Percentiles rank a stretch among this genome's conserved stretches.
Conservation (phyloP, 2,888 invertebrate genomes). For the Papilio protenor region DNA sequence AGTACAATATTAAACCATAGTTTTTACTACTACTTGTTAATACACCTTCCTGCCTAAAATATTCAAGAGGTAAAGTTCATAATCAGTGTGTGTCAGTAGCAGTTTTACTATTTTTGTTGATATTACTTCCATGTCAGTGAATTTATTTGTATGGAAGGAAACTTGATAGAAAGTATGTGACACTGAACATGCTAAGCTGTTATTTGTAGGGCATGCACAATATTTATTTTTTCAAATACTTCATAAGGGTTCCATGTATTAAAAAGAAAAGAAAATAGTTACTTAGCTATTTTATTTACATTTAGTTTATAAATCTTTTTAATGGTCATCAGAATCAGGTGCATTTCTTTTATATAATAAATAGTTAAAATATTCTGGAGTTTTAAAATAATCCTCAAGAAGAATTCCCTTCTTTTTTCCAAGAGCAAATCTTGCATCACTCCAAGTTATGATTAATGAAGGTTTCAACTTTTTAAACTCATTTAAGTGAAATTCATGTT, state of each 20-base stretch:
- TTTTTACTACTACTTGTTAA: neutral
- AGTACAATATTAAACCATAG: neutral
- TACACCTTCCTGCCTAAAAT: neutral
- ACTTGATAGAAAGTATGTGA: neutral
- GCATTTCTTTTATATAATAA: slow-evolving; percentile 63
- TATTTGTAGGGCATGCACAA: neutral
- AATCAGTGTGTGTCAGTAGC: too few species aligned
- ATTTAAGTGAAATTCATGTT: slow-evolving; percentile 69
- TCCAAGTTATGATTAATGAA: slow-evolving; percentile 69
- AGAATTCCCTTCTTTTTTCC: slow-evolving; percentile 74
- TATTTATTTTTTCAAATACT: neutral
- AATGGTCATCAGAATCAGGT: slow-evolving; percentile 28
- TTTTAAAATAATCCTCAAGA: slow-evolving; percentile 74
- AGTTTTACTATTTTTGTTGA: too few species aligned
- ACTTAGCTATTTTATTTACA: slow-evolving; percentile 25
- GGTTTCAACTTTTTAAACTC: slow-evolving; percentile 71
- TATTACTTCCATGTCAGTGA: too few species aligned
- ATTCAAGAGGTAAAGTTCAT: too few species aligned
- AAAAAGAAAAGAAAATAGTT: neutral
- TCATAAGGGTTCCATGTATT: neutral
- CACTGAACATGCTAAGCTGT: neutral
- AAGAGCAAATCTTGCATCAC: slow-evolving; percentile 70
- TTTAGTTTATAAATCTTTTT: slow-evolving; percentile 17
- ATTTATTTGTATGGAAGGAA: too few species aligned
- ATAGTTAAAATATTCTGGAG: slow-evolving; percentile 73